Base-by-base conservation (phyloP, 2,113 vertebrate species). In the Ondatra zibethicus region DNA sequence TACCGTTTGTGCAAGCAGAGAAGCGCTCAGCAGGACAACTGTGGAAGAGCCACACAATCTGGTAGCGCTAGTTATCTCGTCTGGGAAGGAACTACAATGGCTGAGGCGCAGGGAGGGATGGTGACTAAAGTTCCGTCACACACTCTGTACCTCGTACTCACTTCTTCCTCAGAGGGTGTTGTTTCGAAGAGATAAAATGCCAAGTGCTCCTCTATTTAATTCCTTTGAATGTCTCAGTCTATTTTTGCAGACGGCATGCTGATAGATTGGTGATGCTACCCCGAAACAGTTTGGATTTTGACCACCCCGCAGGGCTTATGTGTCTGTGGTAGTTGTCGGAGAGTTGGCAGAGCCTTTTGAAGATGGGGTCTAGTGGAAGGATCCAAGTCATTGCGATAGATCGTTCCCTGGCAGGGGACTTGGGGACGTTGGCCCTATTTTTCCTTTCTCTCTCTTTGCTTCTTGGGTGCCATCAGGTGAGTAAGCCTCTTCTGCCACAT, bases 21-120 rank as follows among this genome's bases (percentile, higher is more conserved):
- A 4, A 55, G 27, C 27, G 8, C 33, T 42, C 63, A 10, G 3
- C 4, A 4, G 31, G 33, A 8, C 33, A 2, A 1, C 14, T 70
- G 1, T 4, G 5, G 33, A 87, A 39, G 11, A 68, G 8, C 6
- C 45, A 72, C 14, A 73, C 3, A 11, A 17, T 11, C 45, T 2
- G 39, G 5, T 39, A 7, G 45, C 3, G 23, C n/a, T 21, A 0
- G 33, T n/a, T 36, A 6, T 58, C 47, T 1, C n/a, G 31, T 39
- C 21, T 33, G 21, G 33, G 39, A 86, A 47, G 52, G 31, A 78
- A 65, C 3, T 0, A 1, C 17, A 55, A 50, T 3, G 42, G 3
- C 5, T 17, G 39, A 29, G 11, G 27, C 2, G 11, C 16, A 7
- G n/a, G 13, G 70, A 52, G 4, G 21, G 39, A 39, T 1, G 4